Evolutionary conservation across 2,888 invertebrate genomes (phyloP).

Genomic region (Deroplatys truncata): DNA sequence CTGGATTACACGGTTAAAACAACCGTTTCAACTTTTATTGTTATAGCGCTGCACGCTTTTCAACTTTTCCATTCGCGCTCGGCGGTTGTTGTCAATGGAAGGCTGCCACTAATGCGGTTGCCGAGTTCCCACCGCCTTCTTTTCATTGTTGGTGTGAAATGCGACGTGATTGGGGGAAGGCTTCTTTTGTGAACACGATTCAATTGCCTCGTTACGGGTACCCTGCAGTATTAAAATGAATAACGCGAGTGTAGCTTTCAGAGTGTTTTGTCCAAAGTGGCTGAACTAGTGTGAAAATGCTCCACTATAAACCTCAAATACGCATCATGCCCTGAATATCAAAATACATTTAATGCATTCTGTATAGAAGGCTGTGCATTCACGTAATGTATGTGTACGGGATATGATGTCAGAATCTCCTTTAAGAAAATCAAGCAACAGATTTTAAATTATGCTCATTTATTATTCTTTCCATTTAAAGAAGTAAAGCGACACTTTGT

Average conservation of each 20-base stretch:
- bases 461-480: too few relatives aligned
- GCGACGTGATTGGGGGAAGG: neutral
- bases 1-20: neutral
- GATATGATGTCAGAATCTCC: too few relatives aligned
- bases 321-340: neutral
- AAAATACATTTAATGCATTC: neutral
- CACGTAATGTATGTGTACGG: too few relatives aligned
- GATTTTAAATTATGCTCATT: too few relatives aligned
- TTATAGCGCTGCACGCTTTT: neutral
- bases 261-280: neutral
- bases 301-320: neutral
- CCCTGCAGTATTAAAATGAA: neutral
- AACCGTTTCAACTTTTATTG: conserved; percentile 1
- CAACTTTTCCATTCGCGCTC: neutral
- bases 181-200: neutral
- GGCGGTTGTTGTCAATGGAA: conserved; percentile 10
- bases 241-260: neutral
- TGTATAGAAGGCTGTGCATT: too few relatives aligned
- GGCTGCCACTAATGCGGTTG: neutral
- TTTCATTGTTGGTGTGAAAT: neutral
- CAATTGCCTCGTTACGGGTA: neutral
- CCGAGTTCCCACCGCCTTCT: neutral
- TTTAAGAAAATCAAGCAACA: too few relatives aligned
- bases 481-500: too few relatives aligned
- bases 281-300: neutral